Evolutionary conservation across 2,888 invertebrate genomes (phyloP).

Genomic region (Melanotus villosus): DNA sequence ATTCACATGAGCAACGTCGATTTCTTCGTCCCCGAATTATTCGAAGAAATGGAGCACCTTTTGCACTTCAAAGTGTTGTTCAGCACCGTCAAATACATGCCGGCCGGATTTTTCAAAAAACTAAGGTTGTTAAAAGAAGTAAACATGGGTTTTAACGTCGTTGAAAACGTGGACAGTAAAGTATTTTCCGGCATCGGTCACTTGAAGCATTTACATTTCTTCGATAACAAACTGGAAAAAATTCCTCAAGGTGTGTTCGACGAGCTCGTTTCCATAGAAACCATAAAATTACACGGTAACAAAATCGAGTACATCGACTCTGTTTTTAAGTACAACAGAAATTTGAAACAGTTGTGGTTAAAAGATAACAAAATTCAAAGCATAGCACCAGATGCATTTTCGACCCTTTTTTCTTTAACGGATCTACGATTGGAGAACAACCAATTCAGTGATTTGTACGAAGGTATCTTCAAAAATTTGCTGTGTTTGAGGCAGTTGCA

Average conservation of each 20-base stretch:
- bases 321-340: constrained; percentile 20
- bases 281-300: constrained; percentile 29
- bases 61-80: constrained; percentile 26
- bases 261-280: not conserved
- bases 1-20: no score
- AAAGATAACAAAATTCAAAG: constrained; percentile 27
- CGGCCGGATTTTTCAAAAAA: constrained; percentile 15
- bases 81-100: constrained; percentile 28
- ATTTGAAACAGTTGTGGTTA: constrained; percentile 27
- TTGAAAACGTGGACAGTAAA: constrained; percentile 6
- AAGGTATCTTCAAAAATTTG: not conserved
- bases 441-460: constrained; percentile 4
- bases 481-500: not conserved
- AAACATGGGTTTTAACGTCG: constrained; percentile 36
- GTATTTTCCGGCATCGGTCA: constrained; percentile 17
- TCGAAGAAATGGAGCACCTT: constrained; percentile 25
- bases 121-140: constrained; percentile 19
- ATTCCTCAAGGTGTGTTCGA: constrained; percentile 24
- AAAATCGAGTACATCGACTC: constrained; percentile 12
- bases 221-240: constrained; percentile 23
- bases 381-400: constrained; percentile 16
- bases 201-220: constrained; percentile 24
- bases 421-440: constrained; percentile 25
- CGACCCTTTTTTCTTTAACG: constrained; percentile 5
- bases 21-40: constrained; percentile 20